A percentile compares a stretch with the other conserved stretches of the same genome.
These are phyloP conservation scores for Nothocercus julius DNA, from an alignment of 2,113 vertebrate genomes.

Conservation along the genomic window DNA sequence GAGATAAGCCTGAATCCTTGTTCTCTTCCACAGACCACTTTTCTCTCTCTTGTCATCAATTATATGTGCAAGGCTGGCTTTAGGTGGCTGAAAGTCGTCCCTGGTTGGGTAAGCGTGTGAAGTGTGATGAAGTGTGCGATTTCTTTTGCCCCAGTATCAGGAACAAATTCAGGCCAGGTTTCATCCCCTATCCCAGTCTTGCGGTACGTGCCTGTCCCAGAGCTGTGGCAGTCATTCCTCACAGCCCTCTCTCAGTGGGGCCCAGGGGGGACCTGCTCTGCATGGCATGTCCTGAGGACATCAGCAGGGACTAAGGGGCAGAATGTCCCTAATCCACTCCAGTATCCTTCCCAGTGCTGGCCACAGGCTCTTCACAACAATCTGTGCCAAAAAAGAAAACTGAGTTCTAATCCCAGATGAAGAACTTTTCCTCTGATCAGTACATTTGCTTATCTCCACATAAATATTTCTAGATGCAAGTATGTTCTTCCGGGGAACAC, in stretches of 20 bases:
- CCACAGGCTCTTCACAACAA: neutral
- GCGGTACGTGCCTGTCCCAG: neutral
- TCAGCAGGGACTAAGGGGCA: neutral
- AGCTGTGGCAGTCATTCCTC: neutral
- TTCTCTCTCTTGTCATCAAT: neutral
- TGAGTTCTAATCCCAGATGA: neutral
- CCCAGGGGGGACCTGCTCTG: fast-evolving
- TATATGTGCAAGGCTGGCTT: neutral
- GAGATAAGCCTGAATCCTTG: neutral
- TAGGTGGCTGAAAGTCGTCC: neutral
- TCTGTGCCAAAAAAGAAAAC: neutral
- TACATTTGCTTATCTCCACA: neutral
- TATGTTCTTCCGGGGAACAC: neutral
- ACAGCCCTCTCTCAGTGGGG: neutral
- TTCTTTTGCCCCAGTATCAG: neutral
- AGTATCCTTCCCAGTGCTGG: neutral
- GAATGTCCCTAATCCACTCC: neutral
- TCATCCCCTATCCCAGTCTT: neutral
- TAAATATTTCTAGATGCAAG: neutral
- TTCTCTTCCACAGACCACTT: neutral
- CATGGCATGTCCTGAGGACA: neutral
- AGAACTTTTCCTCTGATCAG: neutral
- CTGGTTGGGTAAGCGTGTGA: neutral
- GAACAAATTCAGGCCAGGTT: neutral
- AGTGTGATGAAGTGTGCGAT: neutral